These are phyloP conservation scores for Aphrophora alni DNA, from an alignment of 2,888 invertebrate species.

Conservation along the genomic window DNA sequence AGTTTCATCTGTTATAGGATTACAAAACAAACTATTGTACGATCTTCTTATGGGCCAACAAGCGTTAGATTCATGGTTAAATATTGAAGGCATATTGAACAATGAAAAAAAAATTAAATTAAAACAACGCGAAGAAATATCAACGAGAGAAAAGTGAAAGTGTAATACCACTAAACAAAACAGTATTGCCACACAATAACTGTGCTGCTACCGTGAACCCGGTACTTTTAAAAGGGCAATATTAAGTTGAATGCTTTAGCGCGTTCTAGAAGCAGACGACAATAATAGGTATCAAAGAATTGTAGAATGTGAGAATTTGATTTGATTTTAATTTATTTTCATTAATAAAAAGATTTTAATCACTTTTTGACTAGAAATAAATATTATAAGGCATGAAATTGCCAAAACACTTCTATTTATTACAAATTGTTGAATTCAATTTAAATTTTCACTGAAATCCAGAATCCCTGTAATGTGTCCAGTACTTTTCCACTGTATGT, in stretches of 20 bases:
- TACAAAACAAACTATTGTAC: neutral
- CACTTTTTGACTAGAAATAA: too few relatives aligned
- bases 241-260: slow-evolving; percentile 1
- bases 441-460: neutral
- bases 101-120: neutral
- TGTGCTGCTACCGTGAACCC: neutral
- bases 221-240: slow-evolving; percentile 2
- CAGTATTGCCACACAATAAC: neutral
- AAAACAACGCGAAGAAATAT: neutral
- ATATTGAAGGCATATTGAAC: neutral
- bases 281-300: neutral
- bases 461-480: neutral
- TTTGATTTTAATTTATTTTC: neutral
- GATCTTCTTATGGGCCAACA: neutral
- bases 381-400: too few relatives aligned
- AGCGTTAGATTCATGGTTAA: neutral
- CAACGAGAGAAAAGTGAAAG: neutral
- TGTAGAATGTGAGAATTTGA: too few relatives aligned
- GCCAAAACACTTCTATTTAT: too few relatives aligned
- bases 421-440: neutral
- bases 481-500: neutral
- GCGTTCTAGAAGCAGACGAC: neutral
- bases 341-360: too few relatives aligned
- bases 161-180: neutral
- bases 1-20: neutral